These are phyloP conservation scores for Hippocampus comes DNA, from an alignment of 2,113 vertebrate genomes.

Conservation along the genomic window DNA sequence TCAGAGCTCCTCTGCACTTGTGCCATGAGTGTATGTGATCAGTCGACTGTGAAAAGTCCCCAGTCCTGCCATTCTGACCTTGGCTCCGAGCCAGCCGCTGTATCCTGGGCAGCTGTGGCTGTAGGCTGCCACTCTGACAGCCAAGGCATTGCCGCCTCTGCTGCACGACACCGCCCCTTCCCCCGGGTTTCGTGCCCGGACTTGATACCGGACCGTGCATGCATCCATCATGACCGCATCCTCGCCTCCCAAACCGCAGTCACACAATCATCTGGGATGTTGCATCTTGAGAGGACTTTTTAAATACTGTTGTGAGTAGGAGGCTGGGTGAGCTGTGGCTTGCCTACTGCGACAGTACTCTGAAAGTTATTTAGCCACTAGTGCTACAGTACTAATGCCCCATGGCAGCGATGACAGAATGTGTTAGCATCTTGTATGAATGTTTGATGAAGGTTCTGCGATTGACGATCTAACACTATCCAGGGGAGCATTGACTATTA, in stretches of 20 bases:
- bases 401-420: constrained; percentile 69
- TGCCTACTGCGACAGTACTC: constrained; percentile 63
- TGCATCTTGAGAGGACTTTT: constrained; percentile 52
- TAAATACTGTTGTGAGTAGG: constrained; percentile 53
- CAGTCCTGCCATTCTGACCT: constrained; percentile 72
- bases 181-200: constrained; percentile 62
- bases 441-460: constrained; percentile 76
- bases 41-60: constrained; percentile 68
- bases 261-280: constrained; percentile 68
- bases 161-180: constrained; percentile 64
- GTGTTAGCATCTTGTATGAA: constrained; percentile 70
- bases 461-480: constrained; percentile 78
- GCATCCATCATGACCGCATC: constrained; percentile 74
- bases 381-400: constrained; percentile 54
- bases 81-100: constrained; percentile 71
- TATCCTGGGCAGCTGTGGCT: constrained; percentile 75
- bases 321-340: constrained; percentile 37
- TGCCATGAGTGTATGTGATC: constrained; percentile 65
- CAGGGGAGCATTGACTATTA: constrained; percentile 45
- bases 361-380: constrained; percentile 73
- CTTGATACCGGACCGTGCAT: constrained; percentile 53
- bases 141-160: constrained; percentile 56
- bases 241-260: constrained; percentile 66
- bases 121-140: constrained; percentile 73
- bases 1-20: constrained; percentile 57